Evolutionary conservation across 2,113 vertebrate species (phyloP), one percentile per base, ranked within the genome.

Genomic region (Ceyx cyanopectus): DNA sequence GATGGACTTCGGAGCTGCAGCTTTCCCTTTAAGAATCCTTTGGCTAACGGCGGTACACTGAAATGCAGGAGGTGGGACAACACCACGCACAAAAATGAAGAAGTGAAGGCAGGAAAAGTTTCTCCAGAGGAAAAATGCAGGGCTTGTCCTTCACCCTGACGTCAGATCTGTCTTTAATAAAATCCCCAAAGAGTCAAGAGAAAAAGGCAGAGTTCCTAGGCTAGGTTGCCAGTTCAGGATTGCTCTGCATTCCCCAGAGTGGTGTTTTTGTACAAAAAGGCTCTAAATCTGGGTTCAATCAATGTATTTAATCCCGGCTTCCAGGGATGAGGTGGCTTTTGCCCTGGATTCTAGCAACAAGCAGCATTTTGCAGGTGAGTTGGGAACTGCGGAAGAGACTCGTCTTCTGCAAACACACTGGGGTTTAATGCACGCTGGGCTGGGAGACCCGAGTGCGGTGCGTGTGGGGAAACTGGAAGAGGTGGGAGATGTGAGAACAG

Each of bases 311-410:
- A 96, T 91, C 76, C 95, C 96, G 97, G 93, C 93, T 93, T 96
- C 97, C 98, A 99, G 99, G 98, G 98, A 99, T 99, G 99, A 98
- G 98, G 98, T 98, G 99, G 98, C 97, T 99, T 97, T 97, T 99
- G 98, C 94, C 97, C 95, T 99, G 98, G 98, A 97, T 98, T 98
- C 96, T 99, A 97, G 97, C 97, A 97, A 97, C 97, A 97, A 97
- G 94, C 97, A 97, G 97, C 96, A 97, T 98, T 98, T 98, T 98
- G 97, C 98, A 97, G 99, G 99, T 99, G 97, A 98, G 98, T 98
- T 89, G 79, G 67, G 61, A 93, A 92, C 66, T 72, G 87, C 73
- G 34, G 70, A 78, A 60, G 57, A 21, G 68, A 58, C n/a, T 69
- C 3, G 15, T 53, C 37, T 34, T 45, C 63, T 74, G 80, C 66